Evolutionary conservation across 2,113 vertebrate genomes (phyloP), one percentile per base, ranked within the genome.

Genomic region (Piprites chloris): DNA sequence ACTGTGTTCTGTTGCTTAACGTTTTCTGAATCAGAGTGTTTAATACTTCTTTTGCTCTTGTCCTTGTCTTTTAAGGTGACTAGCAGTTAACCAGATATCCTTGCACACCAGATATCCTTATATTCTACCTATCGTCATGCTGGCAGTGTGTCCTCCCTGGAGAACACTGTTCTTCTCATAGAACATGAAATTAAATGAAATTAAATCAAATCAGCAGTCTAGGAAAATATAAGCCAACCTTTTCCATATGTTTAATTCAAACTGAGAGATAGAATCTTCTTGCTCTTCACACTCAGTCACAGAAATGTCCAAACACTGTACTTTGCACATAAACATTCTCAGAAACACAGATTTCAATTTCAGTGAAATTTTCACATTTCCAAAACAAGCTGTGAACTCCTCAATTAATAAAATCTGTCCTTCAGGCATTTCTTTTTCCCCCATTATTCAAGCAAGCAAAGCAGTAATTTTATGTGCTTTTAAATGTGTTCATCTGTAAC

Each of bases 291-390:
- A 53, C 41, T 19, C 2, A 1, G 50, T 85, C 73, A 85, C 24
- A 93, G 63, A 93, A 79, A 73, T 62, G 53, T 83, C 94, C 67
- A 96, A 96, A 95, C 69, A 93, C 30, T 73, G 41, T 85, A 18
- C 27, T 82, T 78, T 39, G 27, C 85, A 81, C 53, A 69, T 69
- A 91, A 96, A 91, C 81, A 82, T 75, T 56, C 42, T 41, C 20
- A 73, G 58, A 87, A 93, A 79, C 41, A 73, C 27, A 87, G 74
- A 91, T 87, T 91, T 79, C 68, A 80, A 19, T 47, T 20, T 24
- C 71, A 77, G 85, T 50, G 69, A 85, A 85, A 93, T 42, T 55
- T 82, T 97, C 74, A 76, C 12, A 1, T 71, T 85, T 93, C 32
- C 67, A 73, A 87, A 96, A 91, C 32, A 92, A 93, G 12, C 58